These are phyloP conservation scores for Cyaniris semiargus DNA, from an alignment of 2,888 invertebrate species.

Conservation along the genomic window DNA sequence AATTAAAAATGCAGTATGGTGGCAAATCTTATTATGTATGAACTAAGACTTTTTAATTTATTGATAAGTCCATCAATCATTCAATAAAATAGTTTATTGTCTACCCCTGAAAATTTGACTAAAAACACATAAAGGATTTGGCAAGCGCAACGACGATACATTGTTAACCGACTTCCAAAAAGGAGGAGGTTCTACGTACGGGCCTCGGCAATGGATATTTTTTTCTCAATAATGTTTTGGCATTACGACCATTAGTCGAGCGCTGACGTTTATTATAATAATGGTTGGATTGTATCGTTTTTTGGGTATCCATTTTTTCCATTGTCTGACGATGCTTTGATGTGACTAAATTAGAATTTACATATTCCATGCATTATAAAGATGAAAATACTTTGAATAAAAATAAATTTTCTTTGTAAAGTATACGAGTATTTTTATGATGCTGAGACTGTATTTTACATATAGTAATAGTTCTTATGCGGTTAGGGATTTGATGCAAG, in stretches of 20 bases:
- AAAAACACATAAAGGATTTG: too few relatives aligned
- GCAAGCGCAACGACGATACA: too few relatives aligned
- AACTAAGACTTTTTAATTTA: too few relatives aligned
- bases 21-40: too few relatives aligned
- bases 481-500: background rate
- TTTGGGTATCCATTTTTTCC: constrained; percentile 21
- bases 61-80: too few relatives aligned
- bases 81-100: too few relatives aligned
- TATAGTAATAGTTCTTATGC: background rate
- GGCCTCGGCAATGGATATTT: background rate
- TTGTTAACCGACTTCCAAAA: background rate
- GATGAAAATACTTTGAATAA: background rate
- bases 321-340: constrained; percentile 28
- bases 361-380: constrained; percentile 20
- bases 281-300: constrained; percentile 17
- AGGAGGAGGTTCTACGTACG: background rate
- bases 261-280: constrained; percentile 14
- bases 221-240: background rate
- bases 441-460: background rate
- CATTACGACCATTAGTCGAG: background rate
- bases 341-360: constrained; percentile 28
- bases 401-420: constrained; percentile 9
- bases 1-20: too few relatives aligned
- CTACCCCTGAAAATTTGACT: too few relatives aligned
- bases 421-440: background rate